Evolutionary conservation across 2,113 vertebrate genomes (phyloP).

Genomic region (Melanotaenia duboulayi): DNA sequence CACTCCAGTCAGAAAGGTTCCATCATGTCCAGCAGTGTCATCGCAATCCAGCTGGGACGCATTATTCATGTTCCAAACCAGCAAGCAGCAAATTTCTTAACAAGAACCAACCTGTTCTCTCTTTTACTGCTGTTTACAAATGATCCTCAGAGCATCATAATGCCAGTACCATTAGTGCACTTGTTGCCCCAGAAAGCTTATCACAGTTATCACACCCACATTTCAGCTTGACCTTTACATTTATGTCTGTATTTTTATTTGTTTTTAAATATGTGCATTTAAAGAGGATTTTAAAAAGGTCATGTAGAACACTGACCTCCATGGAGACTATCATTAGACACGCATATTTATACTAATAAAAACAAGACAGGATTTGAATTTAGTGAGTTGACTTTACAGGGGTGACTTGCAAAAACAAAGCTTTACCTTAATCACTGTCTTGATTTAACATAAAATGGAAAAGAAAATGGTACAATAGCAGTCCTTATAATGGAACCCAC

Average conservation of each 20-base stretch:
- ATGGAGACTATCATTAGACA: slow-evolving; percentile 6
- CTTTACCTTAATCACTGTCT: slow-evolving; percentile 9
- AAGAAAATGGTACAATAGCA: neutral
- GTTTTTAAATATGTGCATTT: slow-evolving; percentile 71
- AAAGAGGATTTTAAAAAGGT: slow-evolving; percentile 71
- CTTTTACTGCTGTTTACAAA: slow-evolving; percentile 12
- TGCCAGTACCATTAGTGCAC: slow-evolving; percentile 1
- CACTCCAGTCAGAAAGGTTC: neutral
- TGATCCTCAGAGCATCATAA: neutral
- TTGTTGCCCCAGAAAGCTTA: slow-evolving; percentile 36
- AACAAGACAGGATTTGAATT: slow-evolving; percentile 29
- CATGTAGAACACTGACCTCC: slow-evolving; percentile 40
- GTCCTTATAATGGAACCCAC: neutral
- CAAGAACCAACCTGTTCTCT: neutral
- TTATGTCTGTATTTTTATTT: slow-evolving; percentile 51
- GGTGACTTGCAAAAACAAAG: neutral
- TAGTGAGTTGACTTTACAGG: neutral
- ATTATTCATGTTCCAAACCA: neutral
- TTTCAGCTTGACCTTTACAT: slow-evolving; percentile 66
- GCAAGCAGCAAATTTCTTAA: neutral
- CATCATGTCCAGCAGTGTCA: neutral
- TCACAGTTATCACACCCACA: slow-evolving; percentile 43
- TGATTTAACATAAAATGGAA: neutral
- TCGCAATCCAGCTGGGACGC: neutral
- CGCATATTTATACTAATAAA: slow-evolving; percentile 36